Conservation (phyloP, 2,113 vertebrate species). For the Colaptes auratus region DNA sequence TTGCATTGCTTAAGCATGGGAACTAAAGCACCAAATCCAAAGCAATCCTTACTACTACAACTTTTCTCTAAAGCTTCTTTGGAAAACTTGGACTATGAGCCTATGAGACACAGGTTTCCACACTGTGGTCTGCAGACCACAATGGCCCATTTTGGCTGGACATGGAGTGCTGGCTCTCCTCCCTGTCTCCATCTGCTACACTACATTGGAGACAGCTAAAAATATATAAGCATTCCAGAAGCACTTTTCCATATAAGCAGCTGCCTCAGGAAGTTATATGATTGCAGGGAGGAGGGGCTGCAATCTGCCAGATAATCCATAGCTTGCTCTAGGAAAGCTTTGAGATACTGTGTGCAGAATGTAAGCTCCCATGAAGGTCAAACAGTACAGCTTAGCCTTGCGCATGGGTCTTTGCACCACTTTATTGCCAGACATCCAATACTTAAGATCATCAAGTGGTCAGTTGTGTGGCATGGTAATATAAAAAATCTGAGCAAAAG, state of each 20-base stretch:
- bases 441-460: not conserved
- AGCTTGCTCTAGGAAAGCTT: not conserved
- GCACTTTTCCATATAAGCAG: slow-evolving; percentile 60
- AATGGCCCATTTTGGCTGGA: slow-evolving; percentile 45
- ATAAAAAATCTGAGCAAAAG: not conserved
- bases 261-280: slow-evolving; percentile 48
- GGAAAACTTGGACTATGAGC: not conserved
- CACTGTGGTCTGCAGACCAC: not conserved
- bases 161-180: slow-evolving; percentile 35
- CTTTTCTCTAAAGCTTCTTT: not conserved
- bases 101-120: slow-evolving; percentile 32
- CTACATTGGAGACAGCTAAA: slow-evolving; percentile 56
- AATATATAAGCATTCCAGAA: slow-evolving; percentile 60
- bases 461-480: not conserved
- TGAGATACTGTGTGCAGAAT: not conserved
- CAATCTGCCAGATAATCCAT: not conserved
- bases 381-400: not conserved
- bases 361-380: not conserved
- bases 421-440: not conserved
- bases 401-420: not conserved
- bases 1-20: not conserved
- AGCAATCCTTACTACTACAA: not conserved
- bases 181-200: slow-evolving; percentile 56
- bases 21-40: slow-evolving; percentile 3
- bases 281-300: slow-evolving; percentile 15